Evolutionary conservation across 2,888 invertebrate genomes (phyloP).

Genomic region (Odontocerum albicorne): DNA sequence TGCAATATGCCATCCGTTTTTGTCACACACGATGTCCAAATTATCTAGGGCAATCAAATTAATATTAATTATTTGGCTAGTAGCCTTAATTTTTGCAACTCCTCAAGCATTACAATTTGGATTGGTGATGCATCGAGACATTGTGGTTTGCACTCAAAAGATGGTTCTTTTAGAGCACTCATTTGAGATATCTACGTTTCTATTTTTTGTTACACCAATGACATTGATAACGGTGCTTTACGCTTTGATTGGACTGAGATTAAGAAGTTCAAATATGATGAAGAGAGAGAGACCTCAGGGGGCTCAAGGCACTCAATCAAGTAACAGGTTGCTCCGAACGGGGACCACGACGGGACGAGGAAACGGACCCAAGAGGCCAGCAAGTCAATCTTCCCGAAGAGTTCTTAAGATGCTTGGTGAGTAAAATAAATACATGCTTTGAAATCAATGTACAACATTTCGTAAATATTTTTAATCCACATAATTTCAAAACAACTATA

Average conservation of each 20-base stretch:
- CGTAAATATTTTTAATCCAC: too few species aligned
- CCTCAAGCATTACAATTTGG: conserved; percentile 65
- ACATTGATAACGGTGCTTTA: conserved; percentile 73
- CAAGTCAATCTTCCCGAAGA: conserved; percentile 63
- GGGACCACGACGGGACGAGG: conserved; percentile 1
- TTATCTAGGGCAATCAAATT: conserved; percentile 82
- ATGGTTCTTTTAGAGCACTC: conserved; percentile 60
- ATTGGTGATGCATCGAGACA: conserved; percentile 46
- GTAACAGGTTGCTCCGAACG: conserved; percentile 34
- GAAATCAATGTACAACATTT: too few species aligned
- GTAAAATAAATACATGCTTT: too few species aligned
- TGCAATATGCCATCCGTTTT: conserved; percentile 65
- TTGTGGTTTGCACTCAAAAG: conserved; percentile 55
- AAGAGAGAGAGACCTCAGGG: conserved; percentile 42
- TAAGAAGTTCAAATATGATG: conserved; percentile 57
- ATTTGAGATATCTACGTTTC: conserved; percentile 69
- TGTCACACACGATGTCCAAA: conserved; percentile 83
- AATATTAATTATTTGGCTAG: conserved; percentile 79
- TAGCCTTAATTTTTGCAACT: conserved; percentile 71
- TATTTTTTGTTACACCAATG: conserved; percentile 79
- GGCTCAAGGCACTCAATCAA: neutral
- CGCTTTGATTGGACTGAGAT: conserved; percentile 63
- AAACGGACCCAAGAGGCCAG: conserved; percentile 20
- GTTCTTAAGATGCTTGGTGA: conserved; percentile 78
- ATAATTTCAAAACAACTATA: too few species aligned